Evolutionary conservation across 1,140 invertebrate species (phyloP).

Genomic region (Stegodyphus dumicola): DNA sequence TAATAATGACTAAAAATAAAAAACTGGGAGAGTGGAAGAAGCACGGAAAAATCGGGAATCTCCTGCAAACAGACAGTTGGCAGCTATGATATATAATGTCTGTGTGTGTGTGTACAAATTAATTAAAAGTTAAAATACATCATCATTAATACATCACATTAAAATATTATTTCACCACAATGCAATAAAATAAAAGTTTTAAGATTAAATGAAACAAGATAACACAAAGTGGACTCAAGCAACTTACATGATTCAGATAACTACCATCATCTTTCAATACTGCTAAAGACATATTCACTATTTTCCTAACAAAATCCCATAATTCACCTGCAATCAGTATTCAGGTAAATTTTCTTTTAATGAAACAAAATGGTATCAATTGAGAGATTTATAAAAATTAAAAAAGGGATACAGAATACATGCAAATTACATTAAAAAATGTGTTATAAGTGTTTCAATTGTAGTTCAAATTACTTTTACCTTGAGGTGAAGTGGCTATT

Average conservation of each 20-base stretch:
- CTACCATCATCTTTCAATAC: conserved; percentile 83
- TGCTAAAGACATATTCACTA: conserved; percentile 83
- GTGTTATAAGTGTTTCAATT: too few species aligned
- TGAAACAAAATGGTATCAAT: not conserved
- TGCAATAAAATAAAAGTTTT: conserved; percentile 19
- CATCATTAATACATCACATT: too few species aligned
- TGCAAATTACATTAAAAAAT: not conserved
- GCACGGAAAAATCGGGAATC: too few species aligned
- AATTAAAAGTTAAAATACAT: too few species aligned
- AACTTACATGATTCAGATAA: conserved; percentile 88
- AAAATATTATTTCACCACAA: not conserved
- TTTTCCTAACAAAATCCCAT: conserved; percentile 87
- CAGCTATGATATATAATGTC: too few species aligned
- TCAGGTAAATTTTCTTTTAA: not conserved
- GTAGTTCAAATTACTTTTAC: conserved; percentile 8
- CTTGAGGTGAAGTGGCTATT: conserved; percentile 76
- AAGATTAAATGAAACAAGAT: conserved; percentile 8
- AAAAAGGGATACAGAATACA: not conserved
- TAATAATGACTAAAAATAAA: too few species aligned
- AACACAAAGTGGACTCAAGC: conserved; percentile 20
- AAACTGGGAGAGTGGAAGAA: too few species aligned
- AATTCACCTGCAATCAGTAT: conserved; percentile 73
- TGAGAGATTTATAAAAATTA: not conserved
- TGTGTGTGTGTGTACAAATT: too few species aligned
- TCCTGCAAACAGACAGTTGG: too few species aligned